Evolutionary conservation across 1,140 invertebrate species (phyloP).

Genomic region (Drosophila baimaii): DNA sequence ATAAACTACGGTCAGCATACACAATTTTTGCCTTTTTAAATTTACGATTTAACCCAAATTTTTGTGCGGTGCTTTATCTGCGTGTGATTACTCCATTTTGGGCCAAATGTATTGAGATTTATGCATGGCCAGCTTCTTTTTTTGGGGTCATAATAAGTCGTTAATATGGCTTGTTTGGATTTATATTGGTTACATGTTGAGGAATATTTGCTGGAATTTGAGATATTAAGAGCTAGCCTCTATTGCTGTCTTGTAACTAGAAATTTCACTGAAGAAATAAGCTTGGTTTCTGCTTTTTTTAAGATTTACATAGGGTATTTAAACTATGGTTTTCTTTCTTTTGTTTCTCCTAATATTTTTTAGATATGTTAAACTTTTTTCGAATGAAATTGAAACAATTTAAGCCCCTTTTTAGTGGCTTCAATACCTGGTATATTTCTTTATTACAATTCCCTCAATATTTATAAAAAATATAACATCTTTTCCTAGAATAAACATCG

Average conservation of each 20-base stretch:
- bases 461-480: neutral
- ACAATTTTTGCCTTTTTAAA: constrained; percentile 16
- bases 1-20: constrained; percentile 7
- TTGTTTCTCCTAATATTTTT: too few species aligned
- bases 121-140: neutral
- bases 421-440: too few species aligned
- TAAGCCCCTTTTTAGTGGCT: too few species aligned
- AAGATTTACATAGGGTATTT: too few species aligned
- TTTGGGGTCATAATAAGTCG: neutral
- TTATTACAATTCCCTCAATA: neutral
- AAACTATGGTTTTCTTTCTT: too few species aligned
- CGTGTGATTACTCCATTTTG: constrained; percentile 10
- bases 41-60: constrained; percentile 21
- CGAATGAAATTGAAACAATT: too few species aligned
- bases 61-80: neutral
- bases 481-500: too few species aligned
- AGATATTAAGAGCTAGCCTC: too few species aligned
- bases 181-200: too few species aligned
- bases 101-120: constrained; percentile 13
- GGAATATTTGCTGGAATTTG: neutral
- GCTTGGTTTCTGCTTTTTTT: neutral
- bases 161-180: neutral
- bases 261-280: too few species aligned
- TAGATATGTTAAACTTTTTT: too few species aligned
- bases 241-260: too few species aligned